Conservation (phyloP, 2,888 invertebrate genomes). For the Antitype chi region DNA sequence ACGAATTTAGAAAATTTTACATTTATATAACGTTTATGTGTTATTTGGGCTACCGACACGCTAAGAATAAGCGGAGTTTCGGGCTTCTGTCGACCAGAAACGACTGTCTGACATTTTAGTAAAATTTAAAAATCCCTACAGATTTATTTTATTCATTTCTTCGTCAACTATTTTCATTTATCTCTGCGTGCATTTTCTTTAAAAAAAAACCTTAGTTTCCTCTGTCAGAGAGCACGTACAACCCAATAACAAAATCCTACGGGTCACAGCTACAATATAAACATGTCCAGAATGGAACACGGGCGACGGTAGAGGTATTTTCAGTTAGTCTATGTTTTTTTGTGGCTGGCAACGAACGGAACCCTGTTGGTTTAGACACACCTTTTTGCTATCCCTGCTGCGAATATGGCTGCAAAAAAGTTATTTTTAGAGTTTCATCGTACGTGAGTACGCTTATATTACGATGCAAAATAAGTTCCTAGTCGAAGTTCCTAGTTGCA, state of each 20-base stretch:
- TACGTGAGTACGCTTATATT: constrained; percentile 8
- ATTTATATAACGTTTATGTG: too few relatives aligned
- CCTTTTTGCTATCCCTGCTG: constrained; percentile 60
- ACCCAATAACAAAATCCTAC: constrained; percentile 14
- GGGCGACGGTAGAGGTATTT: constrained; percentile 46
- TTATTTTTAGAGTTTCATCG: constrained; percentile 49
- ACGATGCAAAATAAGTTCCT: not conserved
- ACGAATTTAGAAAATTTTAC: too few relatives aligned
- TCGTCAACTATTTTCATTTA: not conserved
- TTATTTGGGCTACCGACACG: too few relatives aligned
- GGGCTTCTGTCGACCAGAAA: too few relatives aligned
- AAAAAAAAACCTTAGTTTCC: not conserved
- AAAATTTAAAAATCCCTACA: not conserved
- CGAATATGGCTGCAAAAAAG: constrained; percentile 42
- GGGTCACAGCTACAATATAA: constrained; percentile 19
- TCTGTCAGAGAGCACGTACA: not conserved
- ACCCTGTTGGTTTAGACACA: constrained; percentile 61
- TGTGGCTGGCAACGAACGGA: constrained; percentile 43
- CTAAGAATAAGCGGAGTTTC: too few relatives aligned
- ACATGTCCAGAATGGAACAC: constrained; percentile 42
- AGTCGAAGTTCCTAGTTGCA: too few relatives aligned
- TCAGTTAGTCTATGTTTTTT: constrained; percentile 52
- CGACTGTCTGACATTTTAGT: not conserved
- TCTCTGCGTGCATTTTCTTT: not conserved
- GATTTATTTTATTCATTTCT: not conserved